Percentiles rank a stretch among this genome's conserved stretches.
These are phyloP conservation scores for Typhlichthys subterraneus DNA, from an alignment of 2,797 vertebrate genomes.

Conservation along the genomic window DNA sequence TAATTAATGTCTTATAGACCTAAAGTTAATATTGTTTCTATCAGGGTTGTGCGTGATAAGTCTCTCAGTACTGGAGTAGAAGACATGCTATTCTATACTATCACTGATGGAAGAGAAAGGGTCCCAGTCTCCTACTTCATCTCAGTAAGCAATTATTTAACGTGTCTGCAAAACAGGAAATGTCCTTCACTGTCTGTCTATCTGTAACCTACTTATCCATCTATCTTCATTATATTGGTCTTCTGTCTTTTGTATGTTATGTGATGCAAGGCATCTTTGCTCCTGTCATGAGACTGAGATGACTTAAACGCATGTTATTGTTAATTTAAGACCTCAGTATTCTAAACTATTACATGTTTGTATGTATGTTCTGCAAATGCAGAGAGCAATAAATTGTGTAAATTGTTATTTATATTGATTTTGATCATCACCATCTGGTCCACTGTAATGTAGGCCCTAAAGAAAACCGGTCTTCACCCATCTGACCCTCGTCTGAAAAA, in stretches of 20 bases:
- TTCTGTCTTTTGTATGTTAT: no score
- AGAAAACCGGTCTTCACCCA: slow-evolving; percentile 82
- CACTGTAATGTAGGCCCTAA: slow-evolving; percentile 72
- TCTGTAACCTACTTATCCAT: not conserved
- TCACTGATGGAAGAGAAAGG: slow-evolving; percentile 84
- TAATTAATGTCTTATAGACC: no score
- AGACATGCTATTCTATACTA: slow-evolving; percentile 87
- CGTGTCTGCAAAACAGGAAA: not conserved
- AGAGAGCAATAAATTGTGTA: not conserved
- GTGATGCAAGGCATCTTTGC: no score
- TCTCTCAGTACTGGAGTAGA: slow-evolving; percentile 79
- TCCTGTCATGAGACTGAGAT: no score
- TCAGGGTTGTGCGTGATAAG: slow-evolving; percentile 51
- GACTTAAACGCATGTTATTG: no score
- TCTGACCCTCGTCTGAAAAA: slow-evolving; percentile 86
- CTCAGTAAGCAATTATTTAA: slow-evolving; percentile 70
- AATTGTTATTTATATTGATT: not conserved
- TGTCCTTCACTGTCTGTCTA: not conserved
- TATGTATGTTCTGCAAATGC: no score
- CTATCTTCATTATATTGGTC: not conserved
- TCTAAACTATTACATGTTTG: no score
- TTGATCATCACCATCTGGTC: not conserved
- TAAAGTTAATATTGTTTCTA: slow-evolving; percentile 16
- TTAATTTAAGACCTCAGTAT: no score
- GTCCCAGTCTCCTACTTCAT: slow-evolving; percentile 84